Base-by-base conservation (phyloP, 1,140 invertebrate species). In the Ooceraea biroi region DNA sequence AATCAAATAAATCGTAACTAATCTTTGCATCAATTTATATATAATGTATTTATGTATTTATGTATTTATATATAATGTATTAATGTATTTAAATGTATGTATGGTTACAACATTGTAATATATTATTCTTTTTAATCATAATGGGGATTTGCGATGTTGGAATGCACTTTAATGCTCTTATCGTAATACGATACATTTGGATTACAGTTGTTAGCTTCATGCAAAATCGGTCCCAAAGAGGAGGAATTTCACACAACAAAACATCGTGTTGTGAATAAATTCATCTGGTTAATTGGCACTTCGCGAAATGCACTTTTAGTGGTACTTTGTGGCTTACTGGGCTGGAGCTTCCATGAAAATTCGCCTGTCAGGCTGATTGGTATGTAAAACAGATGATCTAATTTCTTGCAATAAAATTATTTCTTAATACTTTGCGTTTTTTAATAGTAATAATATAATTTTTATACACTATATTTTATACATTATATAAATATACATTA, bases 221-320 rank as follows among this genome's bases (percentile, higher is more conserved):
- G 95, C 0, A 95, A 94, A 84, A 92, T 96, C 22, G 96, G 96
- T 12, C 94, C 95, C 0, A 92, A 92, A 11, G 92, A 95, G 0
- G 93, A 95, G 52, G 93, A 94, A 22, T 91, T 93, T 2, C 93
- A 93, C 66, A 95, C 94, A 11, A 93, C 93, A 1, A 91, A 91
- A 22, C 94, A 95, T 50, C 94, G 83, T 7, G 85, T 93, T 17
- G 69, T 94, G 12, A 95, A 95, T 55, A 95, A 95, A 90, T 82
- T 95, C 0, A 86, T 95, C 60, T 96, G 94, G 95, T 92, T 97
- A 65, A 89, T 96, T 68, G 96, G 96, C 36, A 96, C 97, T 0
- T 96, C 96, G 27, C 95, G 97, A 63, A 98, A 98, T 91, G 97
- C 97, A 1, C 95, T 98, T 69, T 95, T 98, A 0, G 97, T 98